Percentiles rank a stretch among this genome's conserved stretches.
phyloP scores from a whole-genome alignment of 2,797 vertebrate species.

The Tachyglossus aculeatus region DNA sequence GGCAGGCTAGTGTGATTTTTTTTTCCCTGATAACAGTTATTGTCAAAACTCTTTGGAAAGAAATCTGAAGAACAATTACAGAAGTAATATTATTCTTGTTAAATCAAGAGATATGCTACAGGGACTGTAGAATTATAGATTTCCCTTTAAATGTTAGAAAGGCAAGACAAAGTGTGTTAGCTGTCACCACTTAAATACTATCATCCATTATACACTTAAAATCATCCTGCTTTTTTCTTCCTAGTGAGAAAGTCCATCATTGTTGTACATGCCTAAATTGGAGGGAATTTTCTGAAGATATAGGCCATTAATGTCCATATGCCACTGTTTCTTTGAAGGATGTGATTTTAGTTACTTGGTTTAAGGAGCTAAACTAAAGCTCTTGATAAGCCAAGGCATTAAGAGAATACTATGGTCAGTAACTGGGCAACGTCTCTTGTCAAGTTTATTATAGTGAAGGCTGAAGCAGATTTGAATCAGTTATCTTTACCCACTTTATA shows the following conservation, averaged over 20 bases:
- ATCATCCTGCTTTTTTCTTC: constrained; percentile 17
- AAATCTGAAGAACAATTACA: constrained; percentile 65
- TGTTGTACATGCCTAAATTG: constrained; percentile 28
- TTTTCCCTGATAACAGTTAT: constrained; percentile 69
- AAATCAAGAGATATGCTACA: constrained; percentile 36
- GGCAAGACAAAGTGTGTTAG: constrained; percentile 21
- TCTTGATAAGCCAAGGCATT: constrained; percentile 37
- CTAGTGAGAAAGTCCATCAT: constrained; percentile 4
- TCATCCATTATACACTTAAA: constrained; percentile 12
- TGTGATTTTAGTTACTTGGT: constrained; percentile 53
- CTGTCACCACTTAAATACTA: constrained; percentile 42
- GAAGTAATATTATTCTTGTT: constrained; percentile 56
- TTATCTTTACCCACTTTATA: constrained; percentile 27
- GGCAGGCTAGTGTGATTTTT: constrained; percentile 67
- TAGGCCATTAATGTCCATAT: constrained; percentile 7
- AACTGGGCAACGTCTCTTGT: background rate
- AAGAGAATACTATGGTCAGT: constrained; percentile 8
- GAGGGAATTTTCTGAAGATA: constrained; percentile 19
- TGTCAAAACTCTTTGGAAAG: constrained; percentile 71
- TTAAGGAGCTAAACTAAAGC: constrained; percentile 53
- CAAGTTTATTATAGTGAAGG: constrained; percentile 3
- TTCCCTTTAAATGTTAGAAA: constrained; percentile 47
- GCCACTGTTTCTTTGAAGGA: constrained; percentile 43
- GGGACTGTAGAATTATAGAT: constrained; percentile 36
- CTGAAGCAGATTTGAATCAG: constrained; percentile 20